Base-by-base conservation (phyloP, 2,797 vertebrate species). In the Poecilia picta region DNA sequence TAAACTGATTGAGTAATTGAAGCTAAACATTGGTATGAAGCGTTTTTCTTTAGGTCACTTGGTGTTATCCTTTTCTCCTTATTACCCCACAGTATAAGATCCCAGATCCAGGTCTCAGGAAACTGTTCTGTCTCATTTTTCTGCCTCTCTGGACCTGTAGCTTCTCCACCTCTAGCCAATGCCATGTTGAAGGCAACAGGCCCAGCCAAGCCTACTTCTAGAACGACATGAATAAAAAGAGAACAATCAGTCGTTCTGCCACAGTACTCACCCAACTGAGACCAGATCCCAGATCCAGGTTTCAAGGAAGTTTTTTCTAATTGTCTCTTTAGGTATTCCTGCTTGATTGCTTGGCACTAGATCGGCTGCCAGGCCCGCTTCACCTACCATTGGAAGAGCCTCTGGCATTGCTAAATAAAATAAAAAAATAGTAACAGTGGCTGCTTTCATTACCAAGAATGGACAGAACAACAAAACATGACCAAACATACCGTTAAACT, bases 41-140 rank as follows among this genome's bases (percentile, higher is more conserved):
- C 8, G 23, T 25, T 41, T 23, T 23, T 68, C 64, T 41, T 66
- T 23, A 13, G 20, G 39, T 39, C 11, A 0, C 23, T 25, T 41
- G 23, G 64, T 25, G 64, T 64, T 36, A 20, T 75, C 43, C 31
- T 75, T 68, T 6, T 68, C 49, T 31, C n/a, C 72, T 80, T 28
- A 75, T 89, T 90, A 97, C 96, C 95, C 95, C 57, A 97, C 90
- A 80, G 94, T 43, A 82, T 92, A 7, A 97, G 91, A 85, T 96
- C 89, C 96, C 96, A 98, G 78, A 97, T 93, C 96, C 96, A 97
- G 1, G 96, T 96, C 85, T 96, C 92, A 0, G 94, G 91, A 46
- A 97, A 95, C 95, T 0, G 80, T 94, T 79, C 95, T 94, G 91
- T 89, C 20, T 74, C 82, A 82, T 91, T 71, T 43, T 81, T 82